Base-by-base conservation (phyloP, 53 echinoderm and acorn worm species). In the Arbacia lixula region DNA sequence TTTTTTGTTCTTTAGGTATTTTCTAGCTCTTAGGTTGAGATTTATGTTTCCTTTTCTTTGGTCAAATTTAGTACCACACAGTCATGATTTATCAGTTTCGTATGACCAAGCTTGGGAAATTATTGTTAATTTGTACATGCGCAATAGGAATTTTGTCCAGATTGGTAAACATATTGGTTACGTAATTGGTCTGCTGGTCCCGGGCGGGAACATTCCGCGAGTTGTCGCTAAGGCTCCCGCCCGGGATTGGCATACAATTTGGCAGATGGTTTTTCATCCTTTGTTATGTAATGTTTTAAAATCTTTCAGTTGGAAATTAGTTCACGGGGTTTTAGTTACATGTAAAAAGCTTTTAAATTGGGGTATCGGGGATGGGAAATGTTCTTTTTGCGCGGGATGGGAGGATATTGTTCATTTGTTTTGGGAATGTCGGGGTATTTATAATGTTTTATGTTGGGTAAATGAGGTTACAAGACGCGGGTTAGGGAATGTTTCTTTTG, bases 361-460 rank as follows among this genome's bases (percentile, higher is more conserved):
- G 85, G 20, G 60, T 5, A 55, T 85, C 17, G 37, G 69, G 38
- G 28, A 68, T 5, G 85, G 85, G 37, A 57, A 55, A 40, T 72
- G 72, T 24, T 31, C 72, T 41, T 54, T 36, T 37, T 84, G 84
- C 14, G 16, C 20, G 0, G 38, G 60, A 20, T 11, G 58, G 2
- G 72, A 85, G 36, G 72, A 29, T 22, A 57, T 72, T 6, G 20
- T 16, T 1, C 85, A 85, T 60, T 41, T 72, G 1, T 85, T 85
- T n/a, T 72, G 85, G 85, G 85, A 60, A 11, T 85, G 85, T 60
- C 12, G 53, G 14, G 17, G 36, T 3, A 29, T 64, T 4, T 49
- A 83, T 83, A 21, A 66, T 12, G 29, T 83, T 10, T 29, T 83
- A 4, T 28, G 40, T 61, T 83, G 83, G 83, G 83, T 83, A 0